Percentiles rank a stretch among this genome's conserved stretches.
phyloP scores from a whole-genome alignment of 2,113 vertebrate genomes.

The Oreochromis tanganicae region DNA sequence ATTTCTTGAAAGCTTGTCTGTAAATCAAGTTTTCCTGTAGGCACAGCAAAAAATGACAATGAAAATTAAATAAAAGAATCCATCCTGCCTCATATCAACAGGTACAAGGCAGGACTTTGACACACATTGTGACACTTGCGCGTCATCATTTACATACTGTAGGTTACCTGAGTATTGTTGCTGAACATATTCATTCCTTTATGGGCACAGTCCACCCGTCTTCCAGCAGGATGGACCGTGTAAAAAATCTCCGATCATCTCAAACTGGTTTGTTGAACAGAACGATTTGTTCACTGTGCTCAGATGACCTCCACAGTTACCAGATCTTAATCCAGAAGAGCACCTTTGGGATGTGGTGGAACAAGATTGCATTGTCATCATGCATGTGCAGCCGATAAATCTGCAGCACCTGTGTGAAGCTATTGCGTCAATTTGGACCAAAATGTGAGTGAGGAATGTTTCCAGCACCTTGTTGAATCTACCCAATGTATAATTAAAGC shows the following conservation, averaged over 20 bases:
- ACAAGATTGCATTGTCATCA: background rate
- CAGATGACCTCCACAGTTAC: background rate
- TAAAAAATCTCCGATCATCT: background rate
- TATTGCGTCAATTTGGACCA: rapidly evolving
- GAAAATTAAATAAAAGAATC: background rate
- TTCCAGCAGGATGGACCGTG: background rate
- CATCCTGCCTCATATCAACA: background rate
- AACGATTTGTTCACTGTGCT: background rate
- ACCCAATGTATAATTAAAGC: background rate
- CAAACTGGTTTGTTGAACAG: background rate
- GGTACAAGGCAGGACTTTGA: background rate
- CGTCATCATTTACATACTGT: background rate
- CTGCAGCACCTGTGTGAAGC: background rate
- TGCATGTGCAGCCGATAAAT: rapidly evolving
- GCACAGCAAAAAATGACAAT: background rate
- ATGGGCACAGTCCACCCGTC: background rate
- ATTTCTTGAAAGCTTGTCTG: background rate
- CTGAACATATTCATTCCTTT: background rate
- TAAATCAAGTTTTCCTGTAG: background rate
- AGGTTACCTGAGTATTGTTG: background rate
- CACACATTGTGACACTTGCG: background rate
- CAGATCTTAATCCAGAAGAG: background rate
- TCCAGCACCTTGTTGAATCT: background rate
- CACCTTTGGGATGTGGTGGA: background rate
- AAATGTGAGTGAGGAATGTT: background rate